These are phyloP conservation scores for Vidua macroura DNA, from an alignment of 2,113 vertebrate genomes.

Conservation along the genomic window DNA sequence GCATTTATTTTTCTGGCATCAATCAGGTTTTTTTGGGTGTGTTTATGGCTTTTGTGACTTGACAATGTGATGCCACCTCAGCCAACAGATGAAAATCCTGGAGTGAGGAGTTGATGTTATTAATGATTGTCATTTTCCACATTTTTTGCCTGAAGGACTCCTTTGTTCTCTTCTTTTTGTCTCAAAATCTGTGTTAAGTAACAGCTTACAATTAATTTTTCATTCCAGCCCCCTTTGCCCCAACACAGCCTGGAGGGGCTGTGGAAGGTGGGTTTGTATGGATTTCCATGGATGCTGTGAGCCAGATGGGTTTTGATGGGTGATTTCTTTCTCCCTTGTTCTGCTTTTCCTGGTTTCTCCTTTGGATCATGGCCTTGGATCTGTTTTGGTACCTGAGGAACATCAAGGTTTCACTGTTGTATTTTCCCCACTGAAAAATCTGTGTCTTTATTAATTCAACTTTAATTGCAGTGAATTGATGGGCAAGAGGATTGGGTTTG, in stretches of 20 bases:
- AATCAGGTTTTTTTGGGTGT: neutral
- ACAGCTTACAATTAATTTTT: neutral
- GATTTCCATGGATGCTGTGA: neutral
- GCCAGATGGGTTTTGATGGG: neutral
- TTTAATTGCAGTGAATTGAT: neutral
- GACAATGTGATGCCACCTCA: neutral
- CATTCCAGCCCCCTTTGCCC: neutral
- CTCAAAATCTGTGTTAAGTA: constrained; percentile 14
- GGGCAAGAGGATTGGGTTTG: neutral
- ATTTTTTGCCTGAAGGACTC: constrained; percentile 32
- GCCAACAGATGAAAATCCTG: constrained; percentile 6
- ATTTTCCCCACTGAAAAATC: neutral
- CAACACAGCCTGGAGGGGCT: neutral
- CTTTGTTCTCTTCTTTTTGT: constrained; percentile 53
- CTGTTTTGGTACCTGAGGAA: neutral
- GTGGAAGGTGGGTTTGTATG: neutral
- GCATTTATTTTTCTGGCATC: neutral
- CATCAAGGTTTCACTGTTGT: neutral
- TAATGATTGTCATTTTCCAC: neutral
- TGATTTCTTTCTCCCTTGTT: neutral
- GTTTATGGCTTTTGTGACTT: neutral
- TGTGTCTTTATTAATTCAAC: neutral
- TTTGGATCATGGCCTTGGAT: neutral
- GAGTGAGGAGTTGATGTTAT: neutral
- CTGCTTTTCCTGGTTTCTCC: neutral